A percentile compares a stretch with the other conserved stretches of the same genome.
phyloP scores from a whole-genome alignment of 37 sponge, comb jelly and placozoan genomes.

The Bolinopsis microptera region DNA sequence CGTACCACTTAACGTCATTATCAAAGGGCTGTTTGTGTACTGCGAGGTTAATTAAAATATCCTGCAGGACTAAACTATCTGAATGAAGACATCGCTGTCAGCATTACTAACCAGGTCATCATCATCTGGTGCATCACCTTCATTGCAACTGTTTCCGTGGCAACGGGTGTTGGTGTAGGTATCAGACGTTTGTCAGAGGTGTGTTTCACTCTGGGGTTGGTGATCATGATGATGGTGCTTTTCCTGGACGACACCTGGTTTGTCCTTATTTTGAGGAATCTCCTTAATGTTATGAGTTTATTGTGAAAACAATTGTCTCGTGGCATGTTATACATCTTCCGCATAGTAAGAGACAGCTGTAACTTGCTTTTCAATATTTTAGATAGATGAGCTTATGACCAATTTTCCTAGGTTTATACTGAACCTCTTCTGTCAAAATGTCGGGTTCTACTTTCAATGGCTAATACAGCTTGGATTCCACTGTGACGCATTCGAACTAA shows the following conservation, averaged over 20 bases:
- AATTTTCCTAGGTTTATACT: conserved; percentile 27
- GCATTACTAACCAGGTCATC: neutral
- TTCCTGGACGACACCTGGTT: conserved; percentile 42
- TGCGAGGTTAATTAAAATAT: too few relatives aligned
- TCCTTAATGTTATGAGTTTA: too few relatives aligned
- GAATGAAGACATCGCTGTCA: neutral
- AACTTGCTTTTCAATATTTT: too few relatives aligned
- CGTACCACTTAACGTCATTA: too few relatives aligned
- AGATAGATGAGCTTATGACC: too few relatives aligned
- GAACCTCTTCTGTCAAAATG: conserved; percentile 28
- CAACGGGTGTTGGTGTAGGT: neutral
- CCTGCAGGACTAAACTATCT: neutral
- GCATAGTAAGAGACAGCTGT: too few relatives aligned
- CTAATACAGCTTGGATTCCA: conserved; percentile 31
- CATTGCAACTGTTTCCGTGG: neutral
- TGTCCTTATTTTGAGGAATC: too few relatives aligned
- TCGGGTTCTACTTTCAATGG: conserved; percentile 35
- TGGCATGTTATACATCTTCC: too few relatives aligned
- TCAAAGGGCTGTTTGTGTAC: too few relatives aligned
- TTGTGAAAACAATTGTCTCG: too few relatives aligned
- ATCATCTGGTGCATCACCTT: conserved; percentile 28
- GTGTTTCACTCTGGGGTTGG: conserved; percentile 21
- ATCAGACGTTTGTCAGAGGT: conserved; percentile 35
- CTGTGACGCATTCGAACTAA: conserved; percentile 2
- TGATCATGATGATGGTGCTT: conserved; percentile 45